Percentiles rank a stretch among this genome's conserved stretches.
phyloP scores from a whole-genome alignment of 1,140 invertebrate species.

The Monochamus saltuarius region DNA sequence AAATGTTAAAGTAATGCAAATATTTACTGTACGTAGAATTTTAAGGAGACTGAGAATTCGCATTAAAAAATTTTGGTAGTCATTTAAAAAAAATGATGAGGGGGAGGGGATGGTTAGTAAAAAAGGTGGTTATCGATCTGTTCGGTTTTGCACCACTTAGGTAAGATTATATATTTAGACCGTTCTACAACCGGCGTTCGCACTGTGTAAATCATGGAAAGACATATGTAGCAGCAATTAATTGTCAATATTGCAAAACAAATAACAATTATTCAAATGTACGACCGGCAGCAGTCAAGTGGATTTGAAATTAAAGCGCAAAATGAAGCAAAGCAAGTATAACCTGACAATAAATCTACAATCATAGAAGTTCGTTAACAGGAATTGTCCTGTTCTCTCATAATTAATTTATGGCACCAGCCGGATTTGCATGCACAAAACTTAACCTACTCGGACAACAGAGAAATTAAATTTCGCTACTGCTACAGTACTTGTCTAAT shows the following conservation, averaged over 20 bases:
- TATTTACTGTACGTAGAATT: too few species aligned
- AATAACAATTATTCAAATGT: neutral
- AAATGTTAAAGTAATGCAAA: too few species aligned
- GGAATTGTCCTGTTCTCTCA: slow-evolving; percentile 44
- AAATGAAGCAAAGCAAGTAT: slow-evolving; percentile 5
- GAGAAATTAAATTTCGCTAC: slow-evolving; percentile 45
- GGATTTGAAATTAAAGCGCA: slow-evolving; percentile 1
- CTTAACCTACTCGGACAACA: slow-evolving; percentile 49
- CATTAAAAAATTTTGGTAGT: too few species aligned
- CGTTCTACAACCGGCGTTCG: too few species aligned
- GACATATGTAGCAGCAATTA: too few species aligned
- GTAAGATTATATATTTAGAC: too few species aligned
- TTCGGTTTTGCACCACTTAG: too few species aligned
- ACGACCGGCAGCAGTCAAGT: neutral
- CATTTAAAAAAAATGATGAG: too few species aligned
- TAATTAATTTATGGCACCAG: slow-evolving; percentile 46
- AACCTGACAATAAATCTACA: slow-evolving; percentile 19
- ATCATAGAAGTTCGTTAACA: slow-evolving; percentile 44
- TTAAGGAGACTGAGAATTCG: too few species aligned
- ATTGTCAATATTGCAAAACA: neutral
- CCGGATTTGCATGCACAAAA: slow-evolving; percentile 46
- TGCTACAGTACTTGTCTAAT: slow-evolving; percentile 30
- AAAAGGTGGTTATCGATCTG: too few species aligned
- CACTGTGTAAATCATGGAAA: too few species aligned
- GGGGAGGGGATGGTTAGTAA: too few species aligned